A percentile compares a stretch with the other conserved stretches of the same genome.
These are phyloP conservation scores for Valencia hispanica DNA, from an alignment of 2,797 vertebrate genomes.

Conservation along the genomic window DNA sequence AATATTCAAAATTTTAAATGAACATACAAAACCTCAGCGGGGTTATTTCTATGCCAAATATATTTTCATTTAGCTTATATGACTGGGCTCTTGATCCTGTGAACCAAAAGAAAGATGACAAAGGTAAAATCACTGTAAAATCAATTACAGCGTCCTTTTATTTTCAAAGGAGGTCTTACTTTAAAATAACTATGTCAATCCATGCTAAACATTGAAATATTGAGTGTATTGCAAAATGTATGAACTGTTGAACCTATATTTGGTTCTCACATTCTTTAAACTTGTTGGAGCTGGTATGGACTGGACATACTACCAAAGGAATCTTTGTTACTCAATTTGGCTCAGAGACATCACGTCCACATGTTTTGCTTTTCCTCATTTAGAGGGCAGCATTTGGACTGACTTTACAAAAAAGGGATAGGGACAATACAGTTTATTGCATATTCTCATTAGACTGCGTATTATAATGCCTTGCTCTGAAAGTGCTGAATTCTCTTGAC, in stretches of 20 bases:
- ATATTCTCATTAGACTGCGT: too few species aligned
- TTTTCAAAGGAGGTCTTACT: not conserved
- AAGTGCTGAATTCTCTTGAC: not conserved
- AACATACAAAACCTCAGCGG: not conserved
- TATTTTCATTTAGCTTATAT: too few species aligned
- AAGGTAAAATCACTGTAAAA: not conserved
- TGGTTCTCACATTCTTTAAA: not conserved
- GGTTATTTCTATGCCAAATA: not conserved
- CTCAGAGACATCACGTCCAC: not conserved
- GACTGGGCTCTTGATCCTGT: not conserved
- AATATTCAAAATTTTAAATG: not conserved
- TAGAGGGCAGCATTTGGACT: not conserved
- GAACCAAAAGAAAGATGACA: not conserved
- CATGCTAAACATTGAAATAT: not conserved
- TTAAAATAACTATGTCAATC: not conserved
- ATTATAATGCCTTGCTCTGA: not conserved
- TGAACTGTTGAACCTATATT: not conserved
- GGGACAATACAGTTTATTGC: not conserved
- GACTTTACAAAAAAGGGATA: not conserved
- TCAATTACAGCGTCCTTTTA: too few species aligned
- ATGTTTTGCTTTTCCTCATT: not conserved
- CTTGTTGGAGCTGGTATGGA: not conserved
- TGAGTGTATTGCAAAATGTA: not conserved
- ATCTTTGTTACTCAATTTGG: not conserved
- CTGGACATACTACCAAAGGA: not conserved